Conservation (phyloP, 2,888 invertebrate genomes). For the Rhagonycha fulva region DNA sequence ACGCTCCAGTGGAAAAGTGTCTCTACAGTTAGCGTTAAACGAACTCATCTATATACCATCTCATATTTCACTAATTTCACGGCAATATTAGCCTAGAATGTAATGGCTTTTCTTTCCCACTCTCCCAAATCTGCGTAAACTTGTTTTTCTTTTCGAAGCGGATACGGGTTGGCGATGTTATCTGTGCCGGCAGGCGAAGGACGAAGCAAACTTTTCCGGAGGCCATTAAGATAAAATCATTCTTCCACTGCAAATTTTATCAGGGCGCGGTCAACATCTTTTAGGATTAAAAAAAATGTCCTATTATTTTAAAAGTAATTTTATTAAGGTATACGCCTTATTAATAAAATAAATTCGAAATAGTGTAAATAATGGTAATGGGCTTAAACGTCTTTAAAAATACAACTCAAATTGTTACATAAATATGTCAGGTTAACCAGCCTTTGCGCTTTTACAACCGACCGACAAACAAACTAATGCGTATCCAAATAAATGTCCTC, state of each 20-base stretch:
- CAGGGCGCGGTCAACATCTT: constrained; percentile 43
- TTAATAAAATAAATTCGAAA: not conserved
- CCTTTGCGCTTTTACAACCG: constrained; percentile 17
- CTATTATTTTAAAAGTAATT: constrained; percentile 19
- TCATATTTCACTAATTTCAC: constrained; percentile 44
- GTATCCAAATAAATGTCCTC: constrained; percentile 38
- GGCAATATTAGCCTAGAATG: constrained; percentile 42
- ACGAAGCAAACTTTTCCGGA: constrained; percentile 44
- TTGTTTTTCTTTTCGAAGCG: constrained; percentile 46
- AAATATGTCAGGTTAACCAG: constrained; percentile 27
- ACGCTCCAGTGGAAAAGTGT: constrained; percentile 43
- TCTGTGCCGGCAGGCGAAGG: constrained; percentile 41
- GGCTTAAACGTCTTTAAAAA: not conserved
- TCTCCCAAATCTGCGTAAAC: constrained; percentile 41
- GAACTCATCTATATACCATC: constrained; percentile 33
- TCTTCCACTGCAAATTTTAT: constrained; percentile 44
- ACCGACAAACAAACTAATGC: constrained; percentile 38
- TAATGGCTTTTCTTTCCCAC: constrained; percentile 44
- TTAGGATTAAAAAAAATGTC: constrained; percentile 41
- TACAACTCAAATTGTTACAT: constrained; percentile 2
- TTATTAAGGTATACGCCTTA: not conserved
- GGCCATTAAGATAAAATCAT: constrained; percentile 48
- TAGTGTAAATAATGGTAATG: not conserved
- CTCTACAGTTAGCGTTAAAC: constrained; percentile 22
- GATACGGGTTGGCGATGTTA: constrained; percentile 42